Percentiles rank a stretch among this genome's conserved stretches.
These are phyloP conservation scores for Lutraria rhynchaena DNA, from an alignment of 1,140 invertebrate species.

Conservation along the genomic window DNA sequence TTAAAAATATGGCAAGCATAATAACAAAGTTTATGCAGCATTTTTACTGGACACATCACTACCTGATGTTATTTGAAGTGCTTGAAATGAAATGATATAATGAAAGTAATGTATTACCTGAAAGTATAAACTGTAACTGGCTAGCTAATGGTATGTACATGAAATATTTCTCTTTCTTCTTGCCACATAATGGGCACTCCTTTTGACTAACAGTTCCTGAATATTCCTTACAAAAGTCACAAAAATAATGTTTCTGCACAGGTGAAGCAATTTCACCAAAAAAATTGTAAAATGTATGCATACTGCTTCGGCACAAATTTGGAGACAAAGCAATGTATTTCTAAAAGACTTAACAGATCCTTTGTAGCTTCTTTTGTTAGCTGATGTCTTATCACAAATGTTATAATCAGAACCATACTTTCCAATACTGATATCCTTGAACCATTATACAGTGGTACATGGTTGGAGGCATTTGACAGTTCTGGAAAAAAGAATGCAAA, in stretches of 20 bases:
- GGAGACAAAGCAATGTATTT: neutral
- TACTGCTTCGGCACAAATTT: constrained; percentile 1
- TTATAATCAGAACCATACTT: neutral
- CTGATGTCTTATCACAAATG: neutral
- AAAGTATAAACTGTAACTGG: neutral
- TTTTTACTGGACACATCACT: too few relatives aligned
- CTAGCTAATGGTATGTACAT: constrained; percentile 5
- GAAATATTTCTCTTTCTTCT: constrained; percentile 9
- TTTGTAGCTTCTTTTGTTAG: constrained; percentile 2
- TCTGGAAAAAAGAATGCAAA: neutral
- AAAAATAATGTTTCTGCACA: constrained; percentile 11
- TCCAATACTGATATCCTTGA: neutral
- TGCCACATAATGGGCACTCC: neutral
- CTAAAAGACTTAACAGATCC: neutral
- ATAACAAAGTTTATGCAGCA: too few relatives aligned
- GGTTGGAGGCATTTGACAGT: neutral
- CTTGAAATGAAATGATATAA: too few relatives aligned
- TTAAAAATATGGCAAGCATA: too few relatives aligned
- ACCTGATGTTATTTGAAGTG: too few relatives aligned
- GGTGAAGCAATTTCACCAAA: neutral
- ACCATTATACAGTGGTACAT: neutral
- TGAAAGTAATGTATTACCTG: too few relatives aligned
- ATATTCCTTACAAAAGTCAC: constrained; percentile 3
- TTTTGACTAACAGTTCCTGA: neutral
- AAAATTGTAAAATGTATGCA: neutral